Percentiles rank a stretch among this genome's conserved stretches.
phyloP scores from a whole-genome alignment of 1,140 invertebrate genomes.

The Lamellibrachia luymesi region DNA sequence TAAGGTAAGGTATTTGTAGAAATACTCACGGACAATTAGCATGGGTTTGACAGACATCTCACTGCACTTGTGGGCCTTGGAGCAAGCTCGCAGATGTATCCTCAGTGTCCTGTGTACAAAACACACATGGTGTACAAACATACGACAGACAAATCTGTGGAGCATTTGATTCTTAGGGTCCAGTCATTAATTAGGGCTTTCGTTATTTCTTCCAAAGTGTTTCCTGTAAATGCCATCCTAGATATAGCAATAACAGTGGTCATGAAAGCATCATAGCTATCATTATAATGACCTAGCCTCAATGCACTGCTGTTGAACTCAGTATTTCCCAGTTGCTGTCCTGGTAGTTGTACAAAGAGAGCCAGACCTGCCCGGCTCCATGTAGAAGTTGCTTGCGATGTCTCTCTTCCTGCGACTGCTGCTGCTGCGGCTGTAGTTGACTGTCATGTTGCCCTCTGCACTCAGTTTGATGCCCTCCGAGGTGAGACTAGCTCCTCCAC shows the following conservation, averaged over 20 bases:
- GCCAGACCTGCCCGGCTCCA: background rate
- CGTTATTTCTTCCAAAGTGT: background rate
- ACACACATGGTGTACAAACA: background rate
- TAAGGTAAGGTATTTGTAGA: too few species aligned
- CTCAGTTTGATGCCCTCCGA: background rate
- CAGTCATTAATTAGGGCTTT: background rate
- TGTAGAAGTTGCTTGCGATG: background rate
- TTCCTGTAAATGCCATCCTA: background rate
- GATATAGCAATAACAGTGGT: background rate
- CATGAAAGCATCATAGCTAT: background rate
- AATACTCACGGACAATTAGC: background rate
- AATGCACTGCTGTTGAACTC: too few species aligned
- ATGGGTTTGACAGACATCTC: slow-evolving; percentile 14
- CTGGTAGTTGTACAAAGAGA: background rate
- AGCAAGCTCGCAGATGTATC: background rate
- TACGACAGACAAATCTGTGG: background rate
- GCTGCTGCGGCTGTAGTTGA: background rate
- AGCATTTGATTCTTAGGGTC: background rate
- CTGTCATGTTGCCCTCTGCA: background rate
- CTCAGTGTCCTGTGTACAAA: background rate
- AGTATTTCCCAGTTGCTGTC: background rate
- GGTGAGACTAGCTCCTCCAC: background rate
- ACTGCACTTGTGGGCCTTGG: slow-evolving; percentile 7
- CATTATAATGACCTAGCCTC: background rate
- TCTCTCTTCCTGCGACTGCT: background rate